Evolutionary conservation across 1,140 invertebrate genomes (phyloP), one percentile per base, ranked within the genome.

Genomic region (Neodiprion virginianus): DNA sequence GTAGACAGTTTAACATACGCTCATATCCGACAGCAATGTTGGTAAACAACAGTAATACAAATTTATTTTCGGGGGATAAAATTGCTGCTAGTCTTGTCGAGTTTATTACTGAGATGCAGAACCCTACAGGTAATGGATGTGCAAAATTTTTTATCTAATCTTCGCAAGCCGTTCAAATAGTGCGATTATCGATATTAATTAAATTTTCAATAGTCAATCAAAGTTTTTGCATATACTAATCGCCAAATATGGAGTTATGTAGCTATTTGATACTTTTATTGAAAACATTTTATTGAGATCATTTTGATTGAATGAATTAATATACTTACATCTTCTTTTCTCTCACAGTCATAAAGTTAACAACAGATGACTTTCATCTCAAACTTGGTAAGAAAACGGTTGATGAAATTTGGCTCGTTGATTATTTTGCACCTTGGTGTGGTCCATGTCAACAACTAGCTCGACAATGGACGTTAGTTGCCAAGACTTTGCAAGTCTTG

Each of bases 21-120:
- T 92, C 92, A 8, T 96, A 95, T 87, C 95, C 95, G 3, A 95
- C 94, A 0, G 92, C 93, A 9, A 91, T 94, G 73, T 86, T 95
- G 2, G 94, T 94, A 79, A 94, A 95, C 80, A 87, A 90, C 5
- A 91, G 89, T 65, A 84, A 89, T 28, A 88, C 91, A 70, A 82
- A 91, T 78, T 87, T 90, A 70, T 95, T 92, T 83, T 89, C 90
- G 74, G 92, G 93, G 8, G 89, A 90, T 48, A 93, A 93, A 80
- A 88, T 88, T 72, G 90, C 91, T 49, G 78, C 86, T 8, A 87
- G 90, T 48, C 89, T 96, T 65, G 85, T 93, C 8, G 92, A 95
- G 75, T 96, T 95, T 86, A 89, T 95, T 17, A 84, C 92, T 78
- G 92, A 92, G 77, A 86, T 89, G 72, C 80, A 90, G 7, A 87